Conservation (phyloP, 2,888 invertebrate genomes). For the Stramonita haemastoma region DNA sequence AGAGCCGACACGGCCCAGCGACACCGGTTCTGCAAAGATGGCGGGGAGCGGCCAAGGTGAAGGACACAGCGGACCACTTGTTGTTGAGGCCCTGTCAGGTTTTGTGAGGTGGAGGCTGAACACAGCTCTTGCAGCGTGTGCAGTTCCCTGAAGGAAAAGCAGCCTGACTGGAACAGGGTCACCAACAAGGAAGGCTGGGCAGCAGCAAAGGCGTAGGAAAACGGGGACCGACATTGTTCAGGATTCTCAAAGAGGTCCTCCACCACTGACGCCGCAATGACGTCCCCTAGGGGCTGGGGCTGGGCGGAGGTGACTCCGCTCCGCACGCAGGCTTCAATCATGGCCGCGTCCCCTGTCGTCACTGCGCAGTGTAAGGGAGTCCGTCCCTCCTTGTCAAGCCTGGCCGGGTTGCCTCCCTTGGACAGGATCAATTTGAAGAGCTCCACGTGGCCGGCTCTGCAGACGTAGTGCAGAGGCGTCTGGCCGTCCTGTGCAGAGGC, state of each 20-base stretch:
- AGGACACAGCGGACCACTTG: slow-evolving; percentile 17
- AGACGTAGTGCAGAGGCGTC: slow-evolving; percentile 39
- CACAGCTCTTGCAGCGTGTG: not conserved
- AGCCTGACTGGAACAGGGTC: not conserved
- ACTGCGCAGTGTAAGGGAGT: slow-evolving; percentile 33
- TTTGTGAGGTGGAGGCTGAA: no score
- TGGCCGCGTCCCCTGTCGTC: not conserved
- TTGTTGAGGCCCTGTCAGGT: not conserved
- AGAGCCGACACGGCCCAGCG: slow-evolving; percentile 28
- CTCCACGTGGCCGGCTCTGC: slow-evolving; percentile 38
- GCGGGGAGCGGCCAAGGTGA: not conserved
- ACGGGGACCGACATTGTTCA: not conserved
- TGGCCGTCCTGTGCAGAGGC: slow-evolving; percentile 62
- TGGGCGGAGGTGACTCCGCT: slow-evolving; percentile 22
- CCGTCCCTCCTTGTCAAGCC: not conserved
- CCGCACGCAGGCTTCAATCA: slow-evolving; percentile 23
- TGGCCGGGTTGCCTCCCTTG: slow-evolving; percentile 35
- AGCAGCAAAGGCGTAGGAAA: not conserved
- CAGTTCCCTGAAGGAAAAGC: slow-evolving; percentile 30
- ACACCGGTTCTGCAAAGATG: slow-evolving; percentile 24
- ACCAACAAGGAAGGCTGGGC: not conserved
- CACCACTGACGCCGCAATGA: not conserved
- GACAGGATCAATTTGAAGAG: slow-evolving; percentile 30
- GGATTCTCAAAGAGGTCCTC: not conserved
- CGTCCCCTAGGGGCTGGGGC: not conserved